Percentiles rank a stretch among this genome's conserved stretches.
phyloP scores from a whole-genome alignment of 2,888 invertebrate genomes.

The Drosophila peninsularis region DNA sequence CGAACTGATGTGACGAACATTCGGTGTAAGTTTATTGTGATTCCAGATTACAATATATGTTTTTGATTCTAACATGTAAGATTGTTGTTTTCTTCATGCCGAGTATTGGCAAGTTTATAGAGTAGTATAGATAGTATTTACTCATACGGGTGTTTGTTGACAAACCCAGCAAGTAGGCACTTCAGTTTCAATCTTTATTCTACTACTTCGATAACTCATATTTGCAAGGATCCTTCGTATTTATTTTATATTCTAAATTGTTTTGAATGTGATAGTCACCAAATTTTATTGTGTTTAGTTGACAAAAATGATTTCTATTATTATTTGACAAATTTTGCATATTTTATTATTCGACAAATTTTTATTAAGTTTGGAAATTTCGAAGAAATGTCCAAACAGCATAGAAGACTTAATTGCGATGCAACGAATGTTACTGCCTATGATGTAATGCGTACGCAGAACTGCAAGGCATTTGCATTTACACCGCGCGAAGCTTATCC shows the following conservation, averaged over 20 bases:
- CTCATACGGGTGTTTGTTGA: too few relatives aligned
- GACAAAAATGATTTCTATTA: not conserved
- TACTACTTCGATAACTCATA: not conserved
- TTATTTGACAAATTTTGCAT: not conserved
- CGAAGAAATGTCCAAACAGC: not conserved
- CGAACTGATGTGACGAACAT: constrained; percentile 1
- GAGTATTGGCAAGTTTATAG: too few relatives aligned
- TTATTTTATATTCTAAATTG: not conserved
- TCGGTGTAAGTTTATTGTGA: not conserved
- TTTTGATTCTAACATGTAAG: not conserved
- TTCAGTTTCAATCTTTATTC: too few relatives aligned
- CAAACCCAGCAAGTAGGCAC: too few relatives aligned
- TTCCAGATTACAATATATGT: not conserved
- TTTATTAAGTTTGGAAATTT: not conserved
- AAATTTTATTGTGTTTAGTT: constrained; percentile 11
- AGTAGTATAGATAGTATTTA: too few relatives aligned
- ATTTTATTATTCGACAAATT: constrained; percentile 5
- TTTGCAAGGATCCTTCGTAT: not conserved
- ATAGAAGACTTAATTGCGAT: too few relatives aligned
- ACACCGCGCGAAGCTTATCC: constrained; percentile 11
- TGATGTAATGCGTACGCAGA: constrained; percentile 19
- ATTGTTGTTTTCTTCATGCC: not conserved
- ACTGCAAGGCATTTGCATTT: constrained; percentile 8
- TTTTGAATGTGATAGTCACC: not conserved
- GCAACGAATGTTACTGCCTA: not conserved